Conservation (phyloP, 2,888 invertebrate genomes). For the Aplocera efformata region DNA sequence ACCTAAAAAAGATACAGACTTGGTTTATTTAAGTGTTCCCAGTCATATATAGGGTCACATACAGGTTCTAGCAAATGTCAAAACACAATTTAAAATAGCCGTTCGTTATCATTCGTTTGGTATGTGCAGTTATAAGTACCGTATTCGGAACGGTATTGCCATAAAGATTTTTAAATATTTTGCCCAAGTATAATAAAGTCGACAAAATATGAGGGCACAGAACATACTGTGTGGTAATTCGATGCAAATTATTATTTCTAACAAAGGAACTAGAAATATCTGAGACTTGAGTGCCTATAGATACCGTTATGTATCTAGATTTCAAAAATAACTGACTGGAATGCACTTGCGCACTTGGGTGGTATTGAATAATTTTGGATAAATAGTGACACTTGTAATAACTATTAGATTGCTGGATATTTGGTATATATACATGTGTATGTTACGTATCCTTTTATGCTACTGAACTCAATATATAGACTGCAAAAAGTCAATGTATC, state of each 20-base stretch:
- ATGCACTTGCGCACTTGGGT: slow-evolving; percentile 6
- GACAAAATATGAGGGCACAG: slow-evolving; percentile 7
- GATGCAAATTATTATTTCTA: slow-evolving; percentile 15
- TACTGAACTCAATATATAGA: too few species aligned
- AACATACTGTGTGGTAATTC: slow-evolving; percentile 15
- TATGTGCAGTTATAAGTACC: background rate
- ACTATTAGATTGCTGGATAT: background rate
- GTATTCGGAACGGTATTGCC: background rate
- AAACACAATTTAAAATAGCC: background rate
- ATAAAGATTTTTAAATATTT: slow-evolving; percentile 16
- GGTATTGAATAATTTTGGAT: slow-evolving; percentile 14
- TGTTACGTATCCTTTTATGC: background rate
- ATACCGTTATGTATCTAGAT: slow-evolving; percentile 2
- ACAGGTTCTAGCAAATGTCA: too few species aligned
- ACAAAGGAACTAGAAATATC: slow-evolving; percentile 16
- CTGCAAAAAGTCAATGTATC: too few species aligned
- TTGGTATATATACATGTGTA: background rate
- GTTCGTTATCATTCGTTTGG: background rate
- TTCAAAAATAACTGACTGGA: slow-evolving; percentile 1
- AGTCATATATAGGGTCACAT: too few species aligned
- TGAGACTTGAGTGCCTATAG: slow-evolving; percentile 2
- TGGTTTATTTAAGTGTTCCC: too few species aligned
- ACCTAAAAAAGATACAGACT: too few species aligned
- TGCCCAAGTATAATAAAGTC: slow-evolving; percentile 10
- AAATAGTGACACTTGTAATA: too few species aligned